Conservation (phyloP, 1,140 invertebrate genomes). For the Euglossa dilemma region DNA sequence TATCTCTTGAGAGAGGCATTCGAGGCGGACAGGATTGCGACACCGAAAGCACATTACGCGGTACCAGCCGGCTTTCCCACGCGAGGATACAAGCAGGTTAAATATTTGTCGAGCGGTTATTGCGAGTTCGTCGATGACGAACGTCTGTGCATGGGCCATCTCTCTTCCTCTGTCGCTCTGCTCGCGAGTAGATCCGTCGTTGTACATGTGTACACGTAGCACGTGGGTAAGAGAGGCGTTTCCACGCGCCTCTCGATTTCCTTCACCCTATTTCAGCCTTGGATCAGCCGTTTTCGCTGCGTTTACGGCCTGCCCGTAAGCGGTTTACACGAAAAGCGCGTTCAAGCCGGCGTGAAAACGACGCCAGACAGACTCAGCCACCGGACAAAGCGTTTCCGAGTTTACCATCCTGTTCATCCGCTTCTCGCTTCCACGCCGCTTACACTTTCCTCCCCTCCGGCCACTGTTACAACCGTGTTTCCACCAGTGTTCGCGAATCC, state of each 20-base stretch:
- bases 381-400: constrained; percentile 65
- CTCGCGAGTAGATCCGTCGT: neutral
- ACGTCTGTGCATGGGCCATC: neutral
- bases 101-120: constrained; percentile 65
- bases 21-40: neutral
- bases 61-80: constrained; percentile 48
- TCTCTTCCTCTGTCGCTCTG: neutral
- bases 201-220: neutral
- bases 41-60: constrained; percentile 32
- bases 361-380: constrained; percentile 40
- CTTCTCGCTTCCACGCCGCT: constrained; percentile 37
- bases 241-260: constrained; percentile 28
- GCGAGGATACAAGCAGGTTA: constrained; percentile 31
- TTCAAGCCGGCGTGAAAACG: constrained; percentile 61
- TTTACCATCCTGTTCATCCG: constrained; percentile 60
- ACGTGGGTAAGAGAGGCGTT: neutral
- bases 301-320: constrained; percentile 53
- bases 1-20: neutral
- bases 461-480: constrained; percentile 33
- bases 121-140: constrained; percentile 37
- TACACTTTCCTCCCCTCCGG: constrained; percentile 24
- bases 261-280: constrained; percentile 10
- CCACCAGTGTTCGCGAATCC: constrained; percentile 16
- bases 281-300: constrained; percentile 52
- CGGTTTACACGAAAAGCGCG: constrained; percentile 60